Conservation (phyloP, 23 tunicate genomes). For the Styela clava region DNA sequence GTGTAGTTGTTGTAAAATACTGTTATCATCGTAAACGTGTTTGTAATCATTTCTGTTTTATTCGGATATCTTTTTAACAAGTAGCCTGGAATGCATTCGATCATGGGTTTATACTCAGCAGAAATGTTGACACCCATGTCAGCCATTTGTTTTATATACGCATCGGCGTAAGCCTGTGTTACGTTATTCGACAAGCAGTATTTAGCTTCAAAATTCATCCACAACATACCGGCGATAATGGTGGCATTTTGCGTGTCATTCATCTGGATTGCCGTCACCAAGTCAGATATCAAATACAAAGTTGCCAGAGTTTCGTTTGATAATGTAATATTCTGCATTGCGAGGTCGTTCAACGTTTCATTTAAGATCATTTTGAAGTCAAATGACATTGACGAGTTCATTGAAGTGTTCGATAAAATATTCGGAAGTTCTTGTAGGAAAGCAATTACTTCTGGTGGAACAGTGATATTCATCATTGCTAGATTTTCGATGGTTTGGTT, state of each 20-base stretch:
- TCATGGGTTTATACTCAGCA: background rate
- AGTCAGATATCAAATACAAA: background rate
- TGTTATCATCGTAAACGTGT: conserved; percentile 1
- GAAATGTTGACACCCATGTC: background rate
- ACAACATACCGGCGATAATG: background rate
- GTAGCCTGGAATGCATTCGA: conserved; percentile 22
- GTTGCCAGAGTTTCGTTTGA: background rate
- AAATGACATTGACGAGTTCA: background rate
- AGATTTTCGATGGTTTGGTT: background rate
- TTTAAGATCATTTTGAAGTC: background rate
- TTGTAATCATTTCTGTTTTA: background rate
- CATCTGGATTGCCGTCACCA: background rate
- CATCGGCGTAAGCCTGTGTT: conserved; percentile 9
- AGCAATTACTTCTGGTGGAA: background rate
- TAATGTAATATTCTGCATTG: background rate
- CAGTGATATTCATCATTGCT: conserved; percentile 2
- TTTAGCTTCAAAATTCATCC: background rate
- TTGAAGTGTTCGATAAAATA: background rate
- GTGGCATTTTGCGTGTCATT: background rate
- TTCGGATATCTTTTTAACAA: conserved; percentile 9
- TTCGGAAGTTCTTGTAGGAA: conserved; percentile 1
- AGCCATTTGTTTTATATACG: background rate
- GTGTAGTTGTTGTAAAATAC: conserved; percentile 9
- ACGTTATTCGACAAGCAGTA: conserved; percentile 20
- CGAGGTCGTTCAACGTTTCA: background rate